A percentile compares a stretch with the other conserved stretches of the same genome.
phyloP scores from a whole-genome alignment of 2,888 invertebrate genomes.

The Aricia artaxerxes region DNA sequence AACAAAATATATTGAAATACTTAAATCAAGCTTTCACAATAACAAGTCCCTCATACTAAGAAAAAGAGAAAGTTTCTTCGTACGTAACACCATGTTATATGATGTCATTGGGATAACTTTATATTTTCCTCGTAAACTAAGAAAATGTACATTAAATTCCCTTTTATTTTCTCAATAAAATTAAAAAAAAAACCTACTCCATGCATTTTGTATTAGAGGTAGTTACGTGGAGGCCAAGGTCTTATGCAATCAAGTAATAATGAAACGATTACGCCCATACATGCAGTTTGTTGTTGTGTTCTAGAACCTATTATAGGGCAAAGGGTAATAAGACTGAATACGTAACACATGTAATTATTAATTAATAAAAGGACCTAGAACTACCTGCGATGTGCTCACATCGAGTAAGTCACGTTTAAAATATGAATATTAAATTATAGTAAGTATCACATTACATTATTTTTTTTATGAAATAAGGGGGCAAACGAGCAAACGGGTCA shows the following conservation, averaged over 20 bases:
- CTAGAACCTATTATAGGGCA: not conserved
- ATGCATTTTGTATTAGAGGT: not conserved
- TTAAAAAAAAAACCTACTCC: not conserved
- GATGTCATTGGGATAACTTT: constrained; percentile 1
- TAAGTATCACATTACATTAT: too few relatives aligned
- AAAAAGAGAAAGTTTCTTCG: constrained; percentile 3
- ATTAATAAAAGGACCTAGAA: not conserved
- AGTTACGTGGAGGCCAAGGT: constrained; percentile 9
- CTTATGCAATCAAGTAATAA: constrained; percentile 12
- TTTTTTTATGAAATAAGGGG: too few relatives aligned
- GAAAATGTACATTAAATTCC: too few relatives aligned
- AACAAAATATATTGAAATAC: not conserved
- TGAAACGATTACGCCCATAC: constrained; percentile 20
- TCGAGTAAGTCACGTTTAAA: not conserved
- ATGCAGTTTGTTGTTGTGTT: not conserved
- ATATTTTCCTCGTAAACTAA: not conserved
- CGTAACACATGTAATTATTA: not conserved
- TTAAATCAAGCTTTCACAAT: not conserved
- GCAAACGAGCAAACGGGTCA: too few relatives aligned
- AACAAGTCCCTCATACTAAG: not conserved
- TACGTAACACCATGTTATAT: not conserved
- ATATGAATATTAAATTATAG: too few relatives aligned
- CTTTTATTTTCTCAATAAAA: too few relatives aligned
- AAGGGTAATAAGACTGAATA: not conserved
- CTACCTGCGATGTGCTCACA: not conserved